These are phyloP conservation scores for Muricea muricata DNA, from an alignment of 92 coral and sea anemone genomes.

Conservation along the genomic window DNA sequence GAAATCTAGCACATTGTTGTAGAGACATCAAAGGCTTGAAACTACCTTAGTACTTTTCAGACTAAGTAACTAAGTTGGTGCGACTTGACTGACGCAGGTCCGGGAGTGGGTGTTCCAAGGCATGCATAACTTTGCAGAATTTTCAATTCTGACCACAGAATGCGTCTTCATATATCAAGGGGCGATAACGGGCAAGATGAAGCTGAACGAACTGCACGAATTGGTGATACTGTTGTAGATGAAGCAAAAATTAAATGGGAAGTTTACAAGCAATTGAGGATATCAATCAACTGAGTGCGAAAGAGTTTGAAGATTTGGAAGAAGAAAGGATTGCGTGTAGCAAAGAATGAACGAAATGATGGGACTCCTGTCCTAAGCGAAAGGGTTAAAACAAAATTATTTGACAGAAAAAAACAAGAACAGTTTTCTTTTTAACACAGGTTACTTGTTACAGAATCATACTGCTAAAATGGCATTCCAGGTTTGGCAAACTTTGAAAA, in stretches of 20 bases:
- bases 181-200: constrained; percentile 56
- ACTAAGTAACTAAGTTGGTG: constrained; percentile 52
- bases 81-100: constrained; percentile 45
- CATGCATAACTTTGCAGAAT: constrained; percentile 45
- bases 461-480: too few relatives aligned
- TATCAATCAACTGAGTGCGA: constrained; percentile 28
- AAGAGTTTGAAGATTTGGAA: constrained; percentile 51
- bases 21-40: not conserved
- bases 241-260: constrained; percentile 41
- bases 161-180: constrained; percentile 32
- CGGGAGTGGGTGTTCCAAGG: constrained; percentile 42
- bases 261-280: constrained; percentile 32
- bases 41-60: constrained; percentile 22
- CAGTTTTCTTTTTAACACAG: too few relatives aligned
- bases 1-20: not conserved
- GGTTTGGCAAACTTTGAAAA: too few relatives aligned
- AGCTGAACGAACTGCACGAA: constrained; percentile 20
- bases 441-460: too few relatives aligned
- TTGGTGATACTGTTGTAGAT: not conserved
- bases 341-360: too few relatives aligned
- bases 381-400: too few relatives aligned
- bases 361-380: too few relatives aligned
- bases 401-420: too few relatives aligned
- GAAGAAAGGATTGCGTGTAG: constrained; percentile 34
- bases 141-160: constrained; percentile 49